Conservation (phyloP, 2,797 vertebrate genomes). For the Cossypha niveicapilla region DNA sequence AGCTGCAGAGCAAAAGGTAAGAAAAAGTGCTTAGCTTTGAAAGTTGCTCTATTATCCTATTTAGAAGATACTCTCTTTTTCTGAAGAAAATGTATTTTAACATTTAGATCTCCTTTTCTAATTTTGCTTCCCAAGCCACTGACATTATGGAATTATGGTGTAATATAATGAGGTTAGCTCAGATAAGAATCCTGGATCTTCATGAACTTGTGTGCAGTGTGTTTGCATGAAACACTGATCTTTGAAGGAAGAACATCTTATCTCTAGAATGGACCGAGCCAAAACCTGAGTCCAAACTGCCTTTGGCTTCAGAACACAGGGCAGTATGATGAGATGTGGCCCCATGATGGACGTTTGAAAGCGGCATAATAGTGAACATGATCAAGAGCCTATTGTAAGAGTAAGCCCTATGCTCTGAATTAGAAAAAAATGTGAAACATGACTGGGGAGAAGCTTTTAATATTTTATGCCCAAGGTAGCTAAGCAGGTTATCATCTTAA, state of each 20-base stretch:
- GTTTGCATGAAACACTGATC: not conserved
- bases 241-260: not conserved
- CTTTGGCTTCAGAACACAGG: not conserved
- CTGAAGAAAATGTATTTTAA: not conserved
- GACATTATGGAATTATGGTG: not conserved
- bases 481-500: not conserved
- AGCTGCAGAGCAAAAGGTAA: conserved; percentile 62
- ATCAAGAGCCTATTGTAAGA: not conserved
- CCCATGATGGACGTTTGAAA: not conserved
- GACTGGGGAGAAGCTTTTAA: not conserved
- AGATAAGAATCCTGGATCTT: not conserved
- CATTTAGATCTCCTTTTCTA: not conserved
- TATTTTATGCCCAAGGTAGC: not conserved
- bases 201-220: not conserved
- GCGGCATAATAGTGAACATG: not conserved
- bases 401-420: not conserved
- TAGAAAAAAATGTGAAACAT: not conserved
- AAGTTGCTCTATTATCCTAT: not conserved
- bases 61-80: not conserved
- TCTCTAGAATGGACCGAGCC: not conserved
- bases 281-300: not conserved
- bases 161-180: not conserved
- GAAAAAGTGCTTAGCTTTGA: not conserved
- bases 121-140: not conserved
- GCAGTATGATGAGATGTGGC: not conserved